phyloP scores from a whole-genome alignment of 1,140 invertebrate genomes.

The Zaprionus ghesquierei region DNA sequence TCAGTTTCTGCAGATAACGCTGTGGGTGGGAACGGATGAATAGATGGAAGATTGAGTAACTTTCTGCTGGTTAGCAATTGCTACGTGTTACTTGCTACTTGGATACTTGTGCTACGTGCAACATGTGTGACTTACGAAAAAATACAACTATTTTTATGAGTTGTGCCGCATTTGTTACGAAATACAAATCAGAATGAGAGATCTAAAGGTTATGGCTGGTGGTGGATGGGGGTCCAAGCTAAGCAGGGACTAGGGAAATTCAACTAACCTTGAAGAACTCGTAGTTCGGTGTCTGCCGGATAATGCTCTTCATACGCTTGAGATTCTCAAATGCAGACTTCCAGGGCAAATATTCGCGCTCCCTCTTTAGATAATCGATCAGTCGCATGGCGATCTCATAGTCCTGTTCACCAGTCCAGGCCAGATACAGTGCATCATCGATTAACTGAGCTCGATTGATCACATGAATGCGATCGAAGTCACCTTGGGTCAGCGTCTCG shows the following conservation, averaged over 20 bases:
- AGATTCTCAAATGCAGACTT: constrained; percentile 86
- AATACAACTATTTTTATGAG: constrained; percentile 49
- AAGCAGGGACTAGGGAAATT: neutral
- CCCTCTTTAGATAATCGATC: constrained; percentile 86
- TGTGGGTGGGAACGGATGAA: constrained; percentile 53
- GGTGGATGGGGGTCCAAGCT: neutral
- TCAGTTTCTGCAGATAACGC: constrained; percentile 85
- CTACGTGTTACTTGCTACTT: neutral
- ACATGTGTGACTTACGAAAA: constrained; percentile 61
- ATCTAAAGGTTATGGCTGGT: constrained; percentile 30
- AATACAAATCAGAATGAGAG: constrained; percentile 63
- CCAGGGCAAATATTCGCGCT: constrained; percentile 88
- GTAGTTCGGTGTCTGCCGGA: constrained; percentile 83
- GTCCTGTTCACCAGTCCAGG: constrained; percentile 86
- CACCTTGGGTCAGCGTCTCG: constrained; percentile 84
- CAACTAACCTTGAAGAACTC: constrained; percentile 84
- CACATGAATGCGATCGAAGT: constrained; percentile 85
- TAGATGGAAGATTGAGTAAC: neutral
- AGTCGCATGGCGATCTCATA: constrained; percentile 87
- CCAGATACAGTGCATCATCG: constrained; percentile 90
- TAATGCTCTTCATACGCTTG: constrained; percentile 83
- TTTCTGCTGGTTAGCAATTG: neutral
- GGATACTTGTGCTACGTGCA: constrained; percentile 1
- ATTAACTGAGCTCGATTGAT: constrained; percentile 92
- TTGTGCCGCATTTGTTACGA: constrained; percentile 36